Percentiles rank a stretch among this genome's conserved stretches.
phyloP scores from a whole-genome alignment of 2,888 invertebrate species.

The Mesorhabditis belari region DNA sequence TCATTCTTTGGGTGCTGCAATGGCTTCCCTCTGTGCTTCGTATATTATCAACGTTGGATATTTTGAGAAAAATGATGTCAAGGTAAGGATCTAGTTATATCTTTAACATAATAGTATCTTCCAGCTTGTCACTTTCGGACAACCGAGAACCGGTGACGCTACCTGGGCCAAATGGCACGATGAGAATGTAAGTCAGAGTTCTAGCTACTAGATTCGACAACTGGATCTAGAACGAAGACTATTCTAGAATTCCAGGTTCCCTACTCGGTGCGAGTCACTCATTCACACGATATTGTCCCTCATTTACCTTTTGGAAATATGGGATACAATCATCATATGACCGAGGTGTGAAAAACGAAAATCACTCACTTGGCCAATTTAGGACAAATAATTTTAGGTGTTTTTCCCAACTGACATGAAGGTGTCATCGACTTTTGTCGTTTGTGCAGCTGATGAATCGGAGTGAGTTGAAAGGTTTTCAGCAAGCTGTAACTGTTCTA shows the following conservation, averaged over 20 bases:
- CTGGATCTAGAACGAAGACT: no score
- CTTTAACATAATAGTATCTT: not conserved
- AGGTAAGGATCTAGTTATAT: constrained; percentile 8
- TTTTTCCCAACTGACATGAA: constrained; percentile 24
- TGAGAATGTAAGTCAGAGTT: constrained; percentile 15
- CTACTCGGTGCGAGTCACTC: constrained; percentile 1
- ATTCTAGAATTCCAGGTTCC: constrained; percentile 1
- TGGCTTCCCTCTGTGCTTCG: constrained; percentile 35
- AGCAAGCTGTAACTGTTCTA: no score
- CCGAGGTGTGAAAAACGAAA: constrained; percentile 29
- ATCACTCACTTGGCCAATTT: no score
- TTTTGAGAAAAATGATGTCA: constrained; percentile 20
- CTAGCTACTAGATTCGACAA: no score
- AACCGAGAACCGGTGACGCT: constrained; percentile 37
- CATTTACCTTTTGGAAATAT: no score
- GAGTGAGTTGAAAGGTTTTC: not conserved
- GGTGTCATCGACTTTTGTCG: constrained; percentile 5
- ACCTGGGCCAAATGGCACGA: constrained; percentile 34
- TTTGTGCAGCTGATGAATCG: not conserved
- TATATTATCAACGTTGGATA: constrained; percentile 23
- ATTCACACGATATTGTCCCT: no score
- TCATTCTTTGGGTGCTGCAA: constrained; percentile 38
- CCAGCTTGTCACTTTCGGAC: constrained; percentile 22
- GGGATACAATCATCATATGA: constrained; percentile 34
- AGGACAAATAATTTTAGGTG: constrained; percentile 10